phyloP scores from a whole-genome alignment of 2,797 vertebrate species.

The Pitangus sulphuratus region DNA sequence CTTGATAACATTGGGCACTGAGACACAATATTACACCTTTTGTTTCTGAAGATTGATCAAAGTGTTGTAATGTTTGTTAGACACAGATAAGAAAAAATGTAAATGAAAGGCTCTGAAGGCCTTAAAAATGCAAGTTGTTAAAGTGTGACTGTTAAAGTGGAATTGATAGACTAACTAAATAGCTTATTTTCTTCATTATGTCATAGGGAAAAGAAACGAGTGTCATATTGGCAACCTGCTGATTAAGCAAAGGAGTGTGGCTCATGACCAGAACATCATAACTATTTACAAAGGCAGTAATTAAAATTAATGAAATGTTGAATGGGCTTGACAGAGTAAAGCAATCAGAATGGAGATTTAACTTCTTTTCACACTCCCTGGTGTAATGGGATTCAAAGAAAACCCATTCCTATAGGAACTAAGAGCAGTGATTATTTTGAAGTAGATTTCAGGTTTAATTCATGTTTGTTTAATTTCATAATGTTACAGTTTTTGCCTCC shows the following conservation, averaged over 20 bases:
- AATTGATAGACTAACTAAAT: neutral
- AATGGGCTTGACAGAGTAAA: slow-evolving; percentile 32
- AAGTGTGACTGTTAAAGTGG: neutral
- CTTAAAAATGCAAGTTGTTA: neutral
- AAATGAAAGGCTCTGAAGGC: neutral
- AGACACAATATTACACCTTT: neutral
- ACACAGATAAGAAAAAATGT: neutral
- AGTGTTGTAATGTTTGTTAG: neutral
- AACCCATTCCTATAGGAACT: neutral
- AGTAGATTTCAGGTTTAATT: slow-evolving; percentile 8
- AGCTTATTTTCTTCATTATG: neutral
- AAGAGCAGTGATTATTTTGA: neutral
- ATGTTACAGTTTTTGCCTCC: neutral
- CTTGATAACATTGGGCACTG: neutral
- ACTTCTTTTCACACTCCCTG: slow-evolving; percentile 7
- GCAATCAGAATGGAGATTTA: slow-evolving; percentile 35
- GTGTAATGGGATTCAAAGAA: slow-evolving; percentile 15
- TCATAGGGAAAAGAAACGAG: neutral
- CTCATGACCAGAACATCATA: neutral
- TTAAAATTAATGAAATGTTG: slow-evolving; percentile 58
- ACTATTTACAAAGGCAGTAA: slow-evolving; percentile 28
- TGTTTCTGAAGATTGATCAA: neutral
- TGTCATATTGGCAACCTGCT: neutral
- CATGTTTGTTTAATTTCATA: neutral
- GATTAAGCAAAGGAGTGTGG: neutral